These are phyloP conservation scores for Labroides dimidiatus DNA, from an alignment of 2,797 vertebrate genomes.

Conservation along the genomic window DNA sequence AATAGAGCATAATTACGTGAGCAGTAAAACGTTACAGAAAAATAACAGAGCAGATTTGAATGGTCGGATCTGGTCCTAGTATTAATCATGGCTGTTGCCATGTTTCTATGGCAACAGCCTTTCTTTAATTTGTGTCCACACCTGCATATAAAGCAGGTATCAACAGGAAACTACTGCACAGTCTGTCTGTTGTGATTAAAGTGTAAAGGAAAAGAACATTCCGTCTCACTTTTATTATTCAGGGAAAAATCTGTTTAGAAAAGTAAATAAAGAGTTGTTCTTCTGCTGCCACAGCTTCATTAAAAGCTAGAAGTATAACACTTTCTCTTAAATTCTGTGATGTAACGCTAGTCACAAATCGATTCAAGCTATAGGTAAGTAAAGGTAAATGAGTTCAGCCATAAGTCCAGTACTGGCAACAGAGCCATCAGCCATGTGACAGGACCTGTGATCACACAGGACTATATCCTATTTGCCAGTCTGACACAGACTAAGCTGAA, in stretches of 20 bases:
- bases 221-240: no score
- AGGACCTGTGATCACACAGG: conserved; percentile 55
- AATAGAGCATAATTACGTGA: conserved; percentile 7
- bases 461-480: conserved; percentile 70
- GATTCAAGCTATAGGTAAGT: conserved; percentile 2
- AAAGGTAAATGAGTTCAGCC: conserved; percentile 46
- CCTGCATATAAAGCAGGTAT: conserved; percentile 30
- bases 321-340: conserved; percentile 9
- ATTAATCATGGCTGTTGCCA: conserved; percentile 17
- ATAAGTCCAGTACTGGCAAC: conserved; percentile 19
- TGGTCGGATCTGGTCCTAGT: conserved; percentile 2
- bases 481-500: conserved; percentile 56
- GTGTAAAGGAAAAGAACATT: neutral
- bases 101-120: neutral
- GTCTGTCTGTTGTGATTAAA: rapidly evolving
- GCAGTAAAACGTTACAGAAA: conserved; percentile 2
- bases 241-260: neutral
- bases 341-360: neutral
- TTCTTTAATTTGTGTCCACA: conserved; percentile 7
- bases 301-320: conserved; percentile 15
- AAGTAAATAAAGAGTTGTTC: neutral
- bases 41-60: conserved; percentile 13
- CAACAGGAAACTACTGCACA: conserved; percentile 14
- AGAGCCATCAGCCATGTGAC: conserved; percentile 50
- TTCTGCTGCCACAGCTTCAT: conserved; percentile 2